Evolutionary conservation across 1,140 invertebrate genomes (phyloP), one percentile per base, ranked within the genome.

Genomic region (Pseudomyrmex sp.): DNA sequence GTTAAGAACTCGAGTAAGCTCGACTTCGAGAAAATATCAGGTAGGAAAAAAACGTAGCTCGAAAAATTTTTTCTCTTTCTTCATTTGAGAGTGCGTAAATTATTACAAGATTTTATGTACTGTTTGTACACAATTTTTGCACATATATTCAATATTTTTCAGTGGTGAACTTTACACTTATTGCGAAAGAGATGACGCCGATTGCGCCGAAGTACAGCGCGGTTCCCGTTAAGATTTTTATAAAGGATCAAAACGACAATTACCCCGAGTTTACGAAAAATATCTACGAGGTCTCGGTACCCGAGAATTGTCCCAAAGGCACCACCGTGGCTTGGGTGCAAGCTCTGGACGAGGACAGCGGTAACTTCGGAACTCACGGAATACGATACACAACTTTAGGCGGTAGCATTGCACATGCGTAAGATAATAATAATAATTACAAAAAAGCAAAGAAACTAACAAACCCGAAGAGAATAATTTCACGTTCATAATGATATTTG

Each of bases 181-280:
- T 98, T 52, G 98, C 98, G 13, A 96, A 97, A 93, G 98, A 99
- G 95, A 95, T 96, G 69, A 97, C 97, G 80, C 94, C 96, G 85
- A 94, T 95, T 84, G 95, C 96, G 63, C 96, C 97, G 5, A 97
- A 97, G 93, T 96, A 96, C 79, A 98, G 97, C 91, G 94, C 96
- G n/a, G 98, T 98, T 0, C 96, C 97, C 56, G 97, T 99, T 2
- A 97, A 96, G 12, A 96, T 99, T 62, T 96, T 97, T 85, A 97
- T 99, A 89, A 95, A 97, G 84, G 98, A 99, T 94, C 96, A 97
- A 92, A 99, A 99, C 91, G 98, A 99, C 92, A 99, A 99, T 93
- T 97, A 97, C 91, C 98, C 98, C 0, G 97, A 98, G 92, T 99
- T 99, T 91, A 96, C 95, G 0, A 95, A 97, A 89, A 94, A 95